These are phyloP conservation scores for Aspidoscelis tigris DNA, from an alignment of 2,113 vertebrate genomes.

Conservation along the genomic window DNA sequence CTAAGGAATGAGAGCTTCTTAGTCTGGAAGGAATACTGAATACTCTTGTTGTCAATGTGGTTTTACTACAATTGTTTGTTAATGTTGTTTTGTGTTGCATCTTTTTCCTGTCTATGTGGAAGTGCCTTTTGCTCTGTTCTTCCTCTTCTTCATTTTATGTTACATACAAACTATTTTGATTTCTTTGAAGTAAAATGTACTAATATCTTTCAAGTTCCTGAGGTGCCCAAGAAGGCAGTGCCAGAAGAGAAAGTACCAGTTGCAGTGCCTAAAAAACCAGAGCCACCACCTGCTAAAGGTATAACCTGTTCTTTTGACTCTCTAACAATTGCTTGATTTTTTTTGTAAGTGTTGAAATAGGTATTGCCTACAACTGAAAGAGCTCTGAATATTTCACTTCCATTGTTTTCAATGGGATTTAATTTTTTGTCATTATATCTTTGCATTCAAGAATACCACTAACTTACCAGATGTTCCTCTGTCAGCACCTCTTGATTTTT, in stretches of 20 bases:
- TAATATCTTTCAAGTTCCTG: slow-evolving; percentile 77
- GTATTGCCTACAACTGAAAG: not conserved
- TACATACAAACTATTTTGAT: not conserved
- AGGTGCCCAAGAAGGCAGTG: slow-evolving; percentile 70
- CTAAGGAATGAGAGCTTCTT: not conserved
- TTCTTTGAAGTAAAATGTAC: slow-evolving; percentile 48
- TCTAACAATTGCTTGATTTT: not conserved
- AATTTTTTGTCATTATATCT: not conserved
- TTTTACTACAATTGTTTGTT: not conserved
- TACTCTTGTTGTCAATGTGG: not conserved
- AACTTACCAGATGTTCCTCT: slow-evolving; percentile 26
- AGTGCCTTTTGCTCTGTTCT: slow-evolving; percentile 12
- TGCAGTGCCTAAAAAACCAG: slow-evolving; percentile 52
- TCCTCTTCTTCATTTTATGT: not conserved
- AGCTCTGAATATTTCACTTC: not conserved
- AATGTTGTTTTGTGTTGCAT: not conserved
- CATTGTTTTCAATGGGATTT: not conserved
- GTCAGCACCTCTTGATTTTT: slow-evolving; percentile 25
- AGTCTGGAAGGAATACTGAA: not conserved
- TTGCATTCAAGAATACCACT: not conserved
- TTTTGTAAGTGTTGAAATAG: not conserved
- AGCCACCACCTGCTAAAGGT: slow-evolving; percentile 51
- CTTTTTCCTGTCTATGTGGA: slow-evolving; percentile 9
- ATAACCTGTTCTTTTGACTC: slow-evolving; percentile 16
- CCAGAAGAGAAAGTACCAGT: slow-evolving; percentile 57